Conservation (phyloP, 2,888 invertebrate genomes). For the Campopleginae sp. region DNA sequence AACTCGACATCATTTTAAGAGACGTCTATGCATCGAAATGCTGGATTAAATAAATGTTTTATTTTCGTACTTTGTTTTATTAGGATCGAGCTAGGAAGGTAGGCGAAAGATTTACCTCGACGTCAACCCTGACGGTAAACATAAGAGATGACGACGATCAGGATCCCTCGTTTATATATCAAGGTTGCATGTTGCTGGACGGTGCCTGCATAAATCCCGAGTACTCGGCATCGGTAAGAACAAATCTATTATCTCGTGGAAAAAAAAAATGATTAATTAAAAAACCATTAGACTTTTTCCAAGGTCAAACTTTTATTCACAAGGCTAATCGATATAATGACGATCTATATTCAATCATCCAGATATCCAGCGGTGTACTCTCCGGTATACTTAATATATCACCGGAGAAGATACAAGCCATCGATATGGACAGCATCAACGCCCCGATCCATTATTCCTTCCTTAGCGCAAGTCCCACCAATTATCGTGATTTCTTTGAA, state of each 20-base stretch:
- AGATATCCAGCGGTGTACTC: constrained; percentile 93
- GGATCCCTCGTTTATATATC: constrained; percentile 95
- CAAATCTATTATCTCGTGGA: constrained; percentile 54
- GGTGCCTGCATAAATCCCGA: constrained; percentile 95
- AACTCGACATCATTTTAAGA: too few species aligned
- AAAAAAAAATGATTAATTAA: constrained; percentile 11
- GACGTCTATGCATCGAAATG: too few species aligned
- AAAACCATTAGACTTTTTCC: neutral
- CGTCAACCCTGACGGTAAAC: constrained; percentile 93
- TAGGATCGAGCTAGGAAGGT: constrained; percentile 94
- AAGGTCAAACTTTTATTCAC: neutral
- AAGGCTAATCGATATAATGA: constrained; percentile 21
- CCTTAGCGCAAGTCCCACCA: constrained; percentile 91
- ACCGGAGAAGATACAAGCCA: constrained; percentile 95
- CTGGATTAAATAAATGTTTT: neutral
- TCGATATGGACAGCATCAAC: constrained; percentile 95
- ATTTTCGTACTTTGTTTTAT: constrained; percentile 57
- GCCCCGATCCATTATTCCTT: constrained; percentile 93
- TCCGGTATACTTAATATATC: constrained; percentile 93
- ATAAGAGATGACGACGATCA: constrained; percentile 96
- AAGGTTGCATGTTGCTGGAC: constrained; percentile 92
- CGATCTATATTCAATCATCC: constrained; percentile 68
- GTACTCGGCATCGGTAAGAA: constrained; percentile 92
- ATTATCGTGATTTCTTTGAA: constrained; percentile 92
- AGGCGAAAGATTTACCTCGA: constrained; percentile 91